phyloP scores from a whole-genome alignment of 2,113 vertebrate species.

The Amphiprion percula region DNA sequence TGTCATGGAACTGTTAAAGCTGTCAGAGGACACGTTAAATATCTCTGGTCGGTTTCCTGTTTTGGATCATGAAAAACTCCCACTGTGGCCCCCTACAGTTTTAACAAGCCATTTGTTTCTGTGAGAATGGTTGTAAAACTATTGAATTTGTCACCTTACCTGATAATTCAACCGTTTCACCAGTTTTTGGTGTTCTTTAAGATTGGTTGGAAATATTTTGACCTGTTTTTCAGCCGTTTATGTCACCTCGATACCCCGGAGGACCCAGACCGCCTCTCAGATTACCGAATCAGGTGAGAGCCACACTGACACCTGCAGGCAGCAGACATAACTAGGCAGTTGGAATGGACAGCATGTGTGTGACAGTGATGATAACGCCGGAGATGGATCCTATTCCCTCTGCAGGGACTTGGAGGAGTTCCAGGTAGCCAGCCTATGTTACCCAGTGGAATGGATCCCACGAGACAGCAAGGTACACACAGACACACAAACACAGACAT shows the following conservation, averaged over 20 bases:
- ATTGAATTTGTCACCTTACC: too few relatives aligned
- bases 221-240: slow-evolving; percentile 89
- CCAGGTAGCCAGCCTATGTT: slow-evolving; percentile 96
- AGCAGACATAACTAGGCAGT: not conserved
- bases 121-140: not conserved
- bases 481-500: not conserved
- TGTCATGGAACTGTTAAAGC: slow-evolving; percentile 33
- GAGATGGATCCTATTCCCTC: slow-evolving; percentile 10
- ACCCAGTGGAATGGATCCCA: slow-evolving; percentile 96
- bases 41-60: slow-evolving; percentile 26
- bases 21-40: not conserved
- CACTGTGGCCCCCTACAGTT: not conserved
- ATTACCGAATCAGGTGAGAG: slow-evolving; percentile 96
- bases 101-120: not conserved
- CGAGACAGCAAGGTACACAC: slow-evolving; percentile 92
- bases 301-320: slow-evolving; percentile 39
- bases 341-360: not conserved
- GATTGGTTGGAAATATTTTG: not conserved
- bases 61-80: slow-evolving; percentile 7
- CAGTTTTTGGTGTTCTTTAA: not conserved
- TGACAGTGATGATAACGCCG: not conserved
- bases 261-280: slow-evolving; percentile 95
- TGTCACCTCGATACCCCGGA: slow-evolving; percentile 99
- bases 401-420: slow-evolving; percentile 93
- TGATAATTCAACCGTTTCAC: not conserved